phyloP scores from a whole-genome alignment of 2,888 invertebrate species.

The Philereme vetulata region DNA sequence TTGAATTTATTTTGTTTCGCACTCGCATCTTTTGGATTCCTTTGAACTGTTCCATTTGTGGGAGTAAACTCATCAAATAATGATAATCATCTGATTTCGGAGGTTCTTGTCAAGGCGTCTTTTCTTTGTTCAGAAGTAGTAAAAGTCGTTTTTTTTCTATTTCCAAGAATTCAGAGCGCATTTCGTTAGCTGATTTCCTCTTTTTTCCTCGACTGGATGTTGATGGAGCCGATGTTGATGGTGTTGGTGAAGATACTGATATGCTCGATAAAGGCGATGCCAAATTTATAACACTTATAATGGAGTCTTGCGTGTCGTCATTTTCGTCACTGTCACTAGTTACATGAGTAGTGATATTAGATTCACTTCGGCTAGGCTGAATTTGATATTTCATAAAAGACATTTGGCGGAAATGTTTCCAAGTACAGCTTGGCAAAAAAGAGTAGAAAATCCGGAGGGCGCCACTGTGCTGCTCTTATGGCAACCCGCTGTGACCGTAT shows the following conservation, averaged over 20 bases:
- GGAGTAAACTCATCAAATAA: slow-evolving; percentile 12
- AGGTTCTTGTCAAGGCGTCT: slow-evolving; percentile 21
- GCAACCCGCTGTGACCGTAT: too few relatives aligned
- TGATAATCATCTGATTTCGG: slow-evolving; percentile 25
- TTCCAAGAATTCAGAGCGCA: slow-evolving; percentile 24
- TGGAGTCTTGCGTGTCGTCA: slow-evolving; percentile 26
- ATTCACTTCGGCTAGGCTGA: slow-evolving; percentile 27
- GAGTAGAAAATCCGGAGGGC: too few relatives aligned
- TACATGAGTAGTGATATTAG: slow-evolving; percentile 27
- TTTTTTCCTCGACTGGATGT: slow-evolving; percentile 20
- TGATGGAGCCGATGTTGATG: too few relatives aligned
- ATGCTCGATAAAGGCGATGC: slow-evolving; percentile 25
- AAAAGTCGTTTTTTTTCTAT: slow-evolving; percentile 23
- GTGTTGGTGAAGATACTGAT: slow-evolving; percentile 23
- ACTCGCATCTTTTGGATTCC: too few relatives aligned
- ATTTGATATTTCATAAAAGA: slow-evolving; percentile 24
- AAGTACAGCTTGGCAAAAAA: too few relatives aligned
- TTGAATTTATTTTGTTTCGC: too few relatives aligned
- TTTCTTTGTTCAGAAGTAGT: slow-evolving; percentile 27
- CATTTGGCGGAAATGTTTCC: slow-evolving; percentile 26
- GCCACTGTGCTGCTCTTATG: too few relatives aligned
- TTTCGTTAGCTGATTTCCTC: slow-evolving; percentile 14
- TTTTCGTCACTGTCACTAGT: slow-evolving; percentile 27
- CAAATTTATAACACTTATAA: slow-evolving; percentile 23
- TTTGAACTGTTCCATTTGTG: neutral